phyloP scores from a whole-genome alignment of 2,888 invertebrate species.

The Branchinecta sandiegonensis region DNA sequence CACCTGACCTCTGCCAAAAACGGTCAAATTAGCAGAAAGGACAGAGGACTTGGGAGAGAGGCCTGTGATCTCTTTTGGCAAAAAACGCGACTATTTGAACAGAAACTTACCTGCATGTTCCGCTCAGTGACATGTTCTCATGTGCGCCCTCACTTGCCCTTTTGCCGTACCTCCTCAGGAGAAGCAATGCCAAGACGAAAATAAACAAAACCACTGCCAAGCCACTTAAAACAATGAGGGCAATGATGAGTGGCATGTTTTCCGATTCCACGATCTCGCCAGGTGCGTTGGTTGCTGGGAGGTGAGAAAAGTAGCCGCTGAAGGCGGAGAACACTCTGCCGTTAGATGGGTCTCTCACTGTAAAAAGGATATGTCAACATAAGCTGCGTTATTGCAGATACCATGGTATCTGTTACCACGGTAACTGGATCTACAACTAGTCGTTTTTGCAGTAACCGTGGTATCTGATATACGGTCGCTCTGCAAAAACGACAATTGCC shows the following conservation, averaged over 20 bases:
- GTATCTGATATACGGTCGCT: too few relatives aligned
- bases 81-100: constrained; percentile 10
- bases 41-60: too few relatives aligned
- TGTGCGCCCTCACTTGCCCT: constrained; percentile 48
- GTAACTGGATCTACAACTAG: too few relatives aligned
- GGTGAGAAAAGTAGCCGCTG: background rate
- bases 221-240: constrained; percentile 50
- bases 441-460: too few relatives aligned
- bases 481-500: too few relatives aligned
- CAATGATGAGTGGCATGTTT: constrained; percentile 29
- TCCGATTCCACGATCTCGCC: background rate
- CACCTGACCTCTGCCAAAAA: too few relatives aligned
- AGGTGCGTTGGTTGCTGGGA: background rate
- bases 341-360: background rate
- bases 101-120: constrained; percentile 45
- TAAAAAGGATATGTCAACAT: background rate
- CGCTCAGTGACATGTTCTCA: constrained; percentile 50
- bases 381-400: too few relatives aligned
- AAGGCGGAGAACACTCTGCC: background rate
- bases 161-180: constrained; percentile 49
- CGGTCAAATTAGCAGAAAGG: too few relatives aligned
- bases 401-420: too few relatives aligned
- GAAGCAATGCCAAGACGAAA: constrained; percentile 46
- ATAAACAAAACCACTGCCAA: constrained; percentile 47
- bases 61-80: too few relatives aligned